phyloP scores from a whole-genome alignment of 2,797 vertebrate species.

The Sebastes taczanowskii region DNA sequence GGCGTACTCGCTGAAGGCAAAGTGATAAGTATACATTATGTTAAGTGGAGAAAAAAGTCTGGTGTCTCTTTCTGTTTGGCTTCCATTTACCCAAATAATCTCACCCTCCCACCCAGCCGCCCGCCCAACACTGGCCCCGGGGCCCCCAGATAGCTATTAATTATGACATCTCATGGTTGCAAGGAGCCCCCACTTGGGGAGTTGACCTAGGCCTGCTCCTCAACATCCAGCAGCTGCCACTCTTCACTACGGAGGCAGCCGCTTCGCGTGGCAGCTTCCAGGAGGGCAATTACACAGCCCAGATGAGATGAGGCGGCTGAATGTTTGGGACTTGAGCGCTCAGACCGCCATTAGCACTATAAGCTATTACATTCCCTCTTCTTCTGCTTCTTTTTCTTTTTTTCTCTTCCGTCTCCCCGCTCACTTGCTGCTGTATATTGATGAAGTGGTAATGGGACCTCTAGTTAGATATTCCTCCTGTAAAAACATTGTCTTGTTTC shows the following conservation, averaged over 20 bases:
- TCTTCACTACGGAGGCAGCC: conserved; percentile 68
- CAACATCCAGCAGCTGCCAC: conserved; percentile 80
- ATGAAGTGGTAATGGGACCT: conserved; percentile 77
- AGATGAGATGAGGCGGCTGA: conserved; percentile 73
- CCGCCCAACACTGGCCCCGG: conserved; percentile 22
- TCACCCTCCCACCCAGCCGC: background rate
- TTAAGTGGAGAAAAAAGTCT: conserved; percentile 64
- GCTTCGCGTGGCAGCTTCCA: conserved; percentile 71
- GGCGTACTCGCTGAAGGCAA: conserved; percentile 55
- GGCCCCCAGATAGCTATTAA: conserved; percentile 75
- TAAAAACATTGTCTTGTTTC: conserved; percentile 78
- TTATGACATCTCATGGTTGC: conserved; percentile 79
- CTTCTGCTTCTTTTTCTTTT: conserved; percentile 1
- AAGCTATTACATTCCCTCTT: conserved; percentile 64
- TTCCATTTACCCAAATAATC: conserved; percentile 64
- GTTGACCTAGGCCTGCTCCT: conserved; percentile 70
- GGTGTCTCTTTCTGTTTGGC: conserved; percentile 57
- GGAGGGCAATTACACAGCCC: conserved; percentile 77
- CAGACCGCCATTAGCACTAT: conserved; percentile 73
- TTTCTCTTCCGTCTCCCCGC: conserved; percentile 24
- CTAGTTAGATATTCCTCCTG: conserved; percentile 76
- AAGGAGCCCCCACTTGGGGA: conserved; percentile 69
- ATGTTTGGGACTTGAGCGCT: conserved; percentile 73
- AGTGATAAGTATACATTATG: conserved; percentile 67
- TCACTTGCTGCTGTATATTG: conserved; percentile 72